Conservation (phyloP, 2,888 invertebrate species). For the Neria commutata region DNA sequence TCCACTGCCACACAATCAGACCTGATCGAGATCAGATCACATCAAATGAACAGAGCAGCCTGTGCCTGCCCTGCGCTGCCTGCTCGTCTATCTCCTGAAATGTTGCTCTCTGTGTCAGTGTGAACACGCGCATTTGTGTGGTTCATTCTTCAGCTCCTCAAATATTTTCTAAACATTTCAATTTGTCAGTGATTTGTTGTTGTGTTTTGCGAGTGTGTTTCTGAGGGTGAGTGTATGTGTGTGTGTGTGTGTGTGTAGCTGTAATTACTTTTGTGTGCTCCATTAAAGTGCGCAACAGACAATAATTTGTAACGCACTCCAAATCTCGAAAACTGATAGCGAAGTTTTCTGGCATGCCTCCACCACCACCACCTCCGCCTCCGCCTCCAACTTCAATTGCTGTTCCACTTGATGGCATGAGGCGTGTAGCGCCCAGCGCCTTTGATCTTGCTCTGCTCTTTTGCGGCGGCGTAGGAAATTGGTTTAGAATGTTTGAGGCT, state of each 20-base stretch:
- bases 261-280: conserved; percentile 1
- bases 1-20: not conserved
- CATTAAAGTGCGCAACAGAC: conserved; percentile 3
- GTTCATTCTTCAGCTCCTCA: not conserved
- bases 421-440: not conserved
- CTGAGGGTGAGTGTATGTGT: too few relatives aligned
- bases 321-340: not conserved
- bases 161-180: conserved; percentile 2
- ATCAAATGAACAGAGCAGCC: conserved; percentile 34
- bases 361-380: too few relatives aligned
- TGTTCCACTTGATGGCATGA: too few relatives aligned
- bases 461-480: not conserved
- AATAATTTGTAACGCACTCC: conserved; percentile 4
- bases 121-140: too few relatives aligned
- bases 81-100: too few relatives aligned
- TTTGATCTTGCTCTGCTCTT: not conserved
- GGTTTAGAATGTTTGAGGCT: conserved; percentile 2
- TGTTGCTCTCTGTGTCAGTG: too few relatives aligned
- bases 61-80: too few relatives aligned
- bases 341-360: not conserved
- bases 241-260: too few relatives aligned
- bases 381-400: too few relatives aligned
- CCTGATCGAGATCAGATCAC: conserved; percentile 8
- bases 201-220: too few relatives aligned
- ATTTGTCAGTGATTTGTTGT: conserved; percentile 3